These are phyloP conservation scores for Pipra filicauda DNA, from an alignment of 2,113 vertebrate genomes.

Conservation along the genomic window DNA sequence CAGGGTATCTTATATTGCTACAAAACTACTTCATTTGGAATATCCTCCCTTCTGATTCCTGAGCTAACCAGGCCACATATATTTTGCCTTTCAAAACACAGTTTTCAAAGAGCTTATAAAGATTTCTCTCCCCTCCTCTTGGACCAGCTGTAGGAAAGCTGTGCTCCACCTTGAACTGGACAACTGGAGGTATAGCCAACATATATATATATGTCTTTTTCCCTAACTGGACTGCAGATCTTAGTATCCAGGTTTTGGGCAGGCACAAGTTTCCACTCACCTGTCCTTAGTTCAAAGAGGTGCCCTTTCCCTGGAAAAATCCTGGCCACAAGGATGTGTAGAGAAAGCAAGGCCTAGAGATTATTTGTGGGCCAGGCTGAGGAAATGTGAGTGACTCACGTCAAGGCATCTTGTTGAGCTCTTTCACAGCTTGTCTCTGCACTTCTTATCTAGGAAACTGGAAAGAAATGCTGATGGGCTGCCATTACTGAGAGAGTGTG, in stretches of 20 bases:
- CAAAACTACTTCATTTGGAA: background rate
- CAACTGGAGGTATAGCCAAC: background rate
- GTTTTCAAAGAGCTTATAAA: background rate
- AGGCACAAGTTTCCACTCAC: background rate
- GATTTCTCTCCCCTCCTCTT: background rate
- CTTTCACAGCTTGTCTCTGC: background rate
- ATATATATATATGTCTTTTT: background rate
- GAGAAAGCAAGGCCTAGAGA: background rate
- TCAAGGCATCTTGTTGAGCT: background rate
- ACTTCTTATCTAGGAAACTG: background rate
- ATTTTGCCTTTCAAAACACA: background rate
- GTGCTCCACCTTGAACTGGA: background rate
- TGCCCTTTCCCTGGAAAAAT: background rate
- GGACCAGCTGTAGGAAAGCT: background rate
- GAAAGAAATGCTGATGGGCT: conserved; percentile 6
- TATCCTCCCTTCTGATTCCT: background rate
- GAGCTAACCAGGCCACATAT: background rate
- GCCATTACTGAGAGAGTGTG: background rate
- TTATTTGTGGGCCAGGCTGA: background rate
- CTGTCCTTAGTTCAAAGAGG: background rate
- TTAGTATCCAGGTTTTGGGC: background rate
- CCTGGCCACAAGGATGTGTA: background rate
- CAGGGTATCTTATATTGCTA: background rate
- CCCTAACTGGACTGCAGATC: background rate
- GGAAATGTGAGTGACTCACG: background rate